phyloP scores from a whole-genome alignment of 64 coral and sea anemone genomes.

The Trachythela sp. region DNA sequence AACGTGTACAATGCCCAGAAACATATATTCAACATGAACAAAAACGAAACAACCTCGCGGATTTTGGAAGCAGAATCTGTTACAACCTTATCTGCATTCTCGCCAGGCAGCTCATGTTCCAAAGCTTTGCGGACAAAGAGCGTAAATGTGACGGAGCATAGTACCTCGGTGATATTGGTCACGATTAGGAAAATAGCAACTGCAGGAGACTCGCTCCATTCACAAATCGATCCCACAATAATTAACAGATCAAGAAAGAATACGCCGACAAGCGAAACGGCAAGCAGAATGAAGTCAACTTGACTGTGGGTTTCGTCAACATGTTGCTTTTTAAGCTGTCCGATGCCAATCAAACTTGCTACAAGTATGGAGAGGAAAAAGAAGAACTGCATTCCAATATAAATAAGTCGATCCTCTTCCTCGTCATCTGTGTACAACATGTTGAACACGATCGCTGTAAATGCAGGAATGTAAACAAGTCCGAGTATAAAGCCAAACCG shows the following conservation, averaged over 20 bases:
- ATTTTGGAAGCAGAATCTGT: background rate
- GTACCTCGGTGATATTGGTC: background rate
- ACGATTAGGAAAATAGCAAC: background rate
- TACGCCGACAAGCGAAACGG: background rate
- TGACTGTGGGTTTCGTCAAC: background rate
- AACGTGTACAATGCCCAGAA: constrained; percentile 10
- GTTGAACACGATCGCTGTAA: background rate
- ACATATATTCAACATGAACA: background rate
- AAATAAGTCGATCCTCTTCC: background rate
- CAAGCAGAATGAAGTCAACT: background rate
- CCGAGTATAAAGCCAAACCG: background rate
- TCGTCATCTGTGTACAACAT: background rate
- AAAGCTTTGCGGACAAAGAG: background rate
- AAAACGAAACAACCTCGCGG: background rate
- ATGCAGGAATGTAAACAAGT: background rate
- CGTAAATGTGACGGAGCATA: background rate
- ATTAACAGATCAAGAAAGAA: constrained; percentile 5
- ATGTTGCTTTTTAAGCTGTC: background rate
- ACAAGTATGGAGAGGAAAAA: background rate
- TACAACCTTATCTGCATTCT: background rate
- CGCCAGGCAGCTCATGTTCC: background rate
- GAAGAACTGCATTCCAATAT: background rate
- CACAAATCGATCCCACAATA: background rate
- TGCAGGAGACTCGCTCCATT: background rate
- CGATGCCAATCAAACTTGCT: background rate